phyloP scores from a whole-genome alignment of 2,797 vertebrate species.

The Somateria mollissima region DNA sequence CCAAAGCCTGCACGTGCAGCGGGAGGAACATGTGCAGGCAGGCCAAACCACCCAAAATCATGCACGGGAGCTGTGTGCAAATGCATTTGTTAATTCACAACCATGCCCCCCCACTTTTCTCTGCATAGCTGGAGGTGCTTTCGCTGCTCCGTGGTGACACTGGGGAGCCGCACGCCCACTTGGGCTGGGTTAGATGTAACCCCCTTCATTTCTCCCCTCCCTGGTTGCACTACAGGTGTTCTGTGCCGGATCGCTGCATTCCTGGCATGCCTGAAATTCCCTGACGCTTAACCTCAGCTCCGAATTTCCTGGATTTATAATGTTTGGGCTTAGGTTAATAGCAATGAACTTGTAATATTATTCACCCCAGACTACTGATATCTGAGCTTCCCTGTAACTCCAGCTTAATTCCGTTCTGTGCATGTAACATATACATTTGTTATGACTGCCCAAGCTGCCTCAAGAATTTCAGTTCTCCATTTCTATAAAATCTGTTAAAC shows the following conservation, averaged over 20 bases:
- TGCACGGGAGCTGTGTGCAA: not conserved
- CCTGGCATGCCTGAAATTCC: constrained; percentile 46
- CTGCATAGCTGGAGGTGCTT: not conserved
- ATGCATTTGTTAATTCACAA: not conserved
- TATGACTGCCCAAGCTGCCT: not conserved
- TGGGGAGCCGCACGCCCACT: accelerated
- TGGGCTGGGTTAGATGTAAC: not conserved
- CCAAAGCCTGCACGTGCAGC: not conserved
- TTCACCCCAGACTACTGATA: not conserved
- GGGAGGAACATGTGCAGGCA: not conserved
- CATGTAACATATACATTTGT: not conserved
- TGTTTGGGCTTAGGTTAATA: not conserved
- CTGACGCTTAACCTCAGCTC: constrained; percentile 8
- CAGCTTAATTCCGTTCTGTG: not conserved
- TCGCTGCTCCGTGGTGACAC: not conserved
- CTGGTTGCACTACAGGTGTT: constrained; percentile 29
- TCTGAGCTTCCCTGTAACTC: not conserved
- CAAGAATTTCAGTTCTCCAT: not conserved
- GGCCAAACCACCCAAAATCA: not conserved
- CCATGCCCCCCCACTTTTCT: not conserved
- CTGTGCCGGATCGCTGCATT: constrained; percentile 43
- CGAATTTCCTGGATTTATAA: constrained; percentile 22
- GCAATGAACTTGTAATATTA: not conserved
- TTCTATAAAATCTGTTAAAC: not conserved
- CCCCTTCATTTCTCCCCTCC: not conserved